Percentiles rank a stretch among this genome's conserved stretches.
phyloP scores from a whole-genome alignment of 2,113 vertebrate species.

The Gymnobelideus leadbeateri region DNA sequence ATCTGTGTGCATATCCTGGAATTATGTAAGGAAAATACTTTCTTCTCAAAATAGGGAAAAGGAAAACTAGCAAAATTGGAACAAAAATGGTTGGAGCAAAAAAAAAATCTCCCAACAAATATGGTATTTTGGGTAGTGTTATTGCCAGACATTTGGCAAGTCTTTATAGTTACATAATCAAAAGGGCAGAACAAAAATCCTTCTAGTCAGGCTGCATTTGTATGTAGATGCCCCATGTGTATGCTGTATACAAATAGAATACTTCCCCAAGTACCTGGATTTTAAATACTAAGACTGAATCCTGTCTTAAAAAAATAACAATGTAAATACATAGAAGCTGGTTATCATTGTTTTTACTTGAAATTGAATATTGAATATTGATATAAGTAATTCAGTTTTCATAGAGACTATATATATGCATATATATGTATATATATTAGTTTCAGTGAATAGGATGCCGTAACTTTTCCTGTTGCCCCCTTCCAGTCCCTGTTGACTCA shows the following conservation, averaged over 20 bases:
- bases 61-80: background rate
- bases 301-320: background rate
- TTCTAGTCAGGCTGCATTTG: background rate
- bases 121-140: background rate
- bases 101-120: slow-evolving; percentile 10
- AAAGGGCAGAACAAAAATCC: background rate
- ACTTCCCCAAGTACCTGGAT: background rate
- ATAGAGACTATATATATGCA: background rate
- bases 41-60: slow-evolving; percentile 13
- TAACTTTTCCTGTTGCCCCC: background rate
- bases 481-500: background rate
- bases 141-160: background rate
- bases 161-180: background rate
- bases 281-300: background rate
- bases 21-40: background rate
- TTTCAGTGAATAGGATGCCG: background rate
- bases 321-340: background rate
- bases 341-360: background rate
- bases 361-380: background rate
- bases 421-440: no score
- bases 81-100: background rate
- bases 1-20: background rate
- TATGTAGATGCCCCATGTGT: background rate
- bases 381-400: background rate
- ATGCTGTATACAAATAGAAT: background rate